phyloP scores from a whole-genome alignment of 2,113 vertebrate genomes.

The Phasianus colchicus region DNA sequence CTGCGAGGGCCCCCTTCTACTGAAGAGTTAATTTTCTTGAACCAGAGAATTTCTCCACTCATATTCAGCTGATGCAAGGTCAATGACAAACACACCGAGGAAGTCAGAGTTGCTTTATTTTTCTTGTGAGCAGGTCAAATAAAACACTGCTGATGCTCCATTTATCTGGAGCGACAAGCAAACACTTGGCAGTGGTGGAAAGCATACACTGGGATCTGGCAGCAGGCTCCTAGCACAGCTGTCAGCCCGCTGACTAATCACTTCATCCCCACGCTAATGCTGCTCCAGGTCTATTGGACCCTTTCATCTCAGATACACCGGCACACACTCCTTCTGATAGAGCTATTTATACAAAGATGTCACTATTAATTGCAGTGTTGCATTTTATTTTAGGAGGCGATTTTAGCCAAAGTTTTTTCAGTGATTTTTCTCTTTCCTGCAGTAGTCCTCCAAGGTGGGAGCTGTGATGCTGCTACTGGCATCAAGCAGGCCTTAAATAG shows the following conservation, averaged over 20 bases:
- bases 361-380: constrained; percentile 3
- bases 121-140: constrained; percentile 69
- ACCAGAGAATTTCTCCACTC: background rate
- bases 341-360: constrained; percentile 40
- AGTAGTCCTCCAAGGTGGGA: background rate
- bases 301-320: constrained; percentile 5
- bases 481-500: background rate
- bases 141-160: constrained; percentile 63
- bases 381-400: background rate
- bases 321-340: background rate
- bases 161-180: constrained; percentile 64
- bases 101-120: constrained; percentile 63
- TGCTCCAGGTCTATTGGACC: constrained; percentile 43
- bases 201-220: constrained; percentile 40
- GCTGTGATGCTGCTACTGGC: background rate
- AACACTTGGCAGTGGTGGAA: constrained; percentile 63
- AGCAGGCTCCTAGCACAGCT: constrained; percentile 46
- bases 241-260: constrained; percentile 61
- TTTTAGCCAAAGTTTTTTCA: background rate
- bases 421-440: background rate
- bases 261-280: constrained; percentile 48
- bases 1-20: background rate
- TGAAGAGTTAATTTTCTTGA: constrained; percentile 52
- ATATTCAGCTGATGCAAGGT: constrained; percentile 40
- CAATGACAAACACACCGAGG: constrained; percentile 18